Evolutionary conservation across 2,888 invertebrate genomes (phyloP), one percentile per base, ranked within the genome.

Genomic region (Philonicus albiceps): DNA sequence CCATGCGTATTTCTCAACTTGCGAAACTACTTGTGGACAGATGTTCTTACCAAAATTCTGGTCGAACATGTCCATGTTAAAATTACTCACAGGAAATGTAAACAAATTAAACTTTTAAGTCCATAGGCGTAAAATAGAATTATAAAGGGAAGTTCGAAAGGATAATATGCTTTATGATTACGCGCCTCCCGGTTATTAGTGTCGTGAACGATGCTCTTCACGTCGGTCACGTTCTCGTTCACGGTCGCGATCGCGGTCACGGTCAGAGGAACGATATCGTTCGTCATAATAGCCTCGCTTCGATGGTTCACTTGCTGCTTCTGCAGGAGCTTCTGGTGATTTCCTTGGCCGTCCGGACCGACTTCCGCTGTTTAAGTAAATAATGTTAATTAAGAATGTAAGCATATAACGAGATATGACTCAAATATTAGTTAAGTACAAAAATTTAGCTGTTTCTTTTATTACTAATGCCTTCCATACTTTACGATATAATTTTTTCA

Each of bases 211-310:
- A 92, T 95, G 95, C 90, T 95, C 95, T 92, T 93, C 96, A 78
- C 95, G 94, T 78, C 95, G 93, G 89, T 94, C 94, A 88, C 95
- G 93, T 90, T 95, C 95, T 27, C 95, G 93, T 89, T 95, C 95
- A 81, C 95, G 93, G 87, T 95, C 94, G 27, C 94, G 93, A 88
- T 95, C 95, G 86, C 94, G 93, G 92, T 95, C 96, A 90, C 93
- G 94, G 91, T 93, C 96, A 91, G 94, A 95, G 88, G 94, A 94
- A 85, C 96, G 94, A 93, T 97, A 97, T 88, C 97, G 94, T 92
- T 97, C 97, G 89, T 97, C 97, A 93, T 97, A 97, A 93, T 97
- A 97, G 87, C 95, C 94, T 90, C 93, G 92, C 89, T 93, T 93
- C 37, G 91, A 91, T 53, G 88, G 88, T 87, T 92, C 93, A 72